Evolutionary conservation across 1,140 invertebrate species (phyloP), one percentile per base, ranked within the genome.

Genomic region (Battus philenor): DNA sequence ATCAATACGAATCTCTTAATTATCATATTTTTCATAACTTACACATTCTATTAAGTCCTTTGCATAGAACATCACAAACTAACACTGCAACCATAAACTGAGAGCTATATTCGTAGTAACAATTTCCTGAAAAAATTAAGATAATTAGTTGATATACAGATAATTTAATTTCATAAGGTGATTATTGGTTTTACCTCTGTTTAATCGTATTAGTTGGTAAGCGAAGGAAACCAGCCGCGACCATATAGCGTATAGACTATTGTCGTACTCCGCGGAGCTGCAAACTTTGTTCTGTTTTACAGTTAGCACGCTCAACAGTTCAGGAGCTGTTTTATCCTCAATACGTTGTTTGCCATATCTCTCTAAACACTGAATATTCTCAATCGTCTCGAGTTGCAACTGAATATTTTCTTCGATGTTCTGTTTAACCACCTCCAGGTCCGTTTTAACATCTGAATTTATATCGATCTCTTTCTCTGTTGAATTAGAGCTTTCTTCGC

Each of bases 91-190:
- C 73, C 31, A 82, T 29, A n/a, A 84, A 46, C 33, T 82, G 80
- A 1, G 72, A 74, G 8, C 74, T 73, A 32, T 68, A 82, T 33
- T 82, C 70, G 48, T 66, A 63, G 39, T 75, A 82, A 47, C 72
- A 82, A 50, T 80, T 84, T 6, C 78, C 80, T 84, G 52, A 53
- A 68, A 32, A 30, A n/a, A n/a, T n/a, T n/a, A n/a, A n/a, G n/a
- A n/a, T n/a, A n/a, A n/a, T n/a, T n/a, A n/a, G n/a, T n/a, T n/a
- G n/a, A n/a, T n/a, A n/a, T n/a, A n/a, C n/a, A n/a, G n/a, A n/a
- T n/a, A n/a, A n/a, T n/a, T n/a, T n/a, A n/a, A n/a, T n/a, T n/a
- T n/a, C n/a, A n/a, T n/a, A n/a, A n/a, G n/a, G n/a, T n/a, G n/a
- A n/a, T n/a, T n/a, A n/a, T n/a, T n/a, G n/a, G n/a, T n/a, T 45